A percentile compares a stretch with the other conserved stretches of the same genome.
These are phyloP conservation scores for Neolamprologus hecqui DNA, from an alignment of 2,113 vertebrate genomes.

Conservation along the genomic window DNA sequence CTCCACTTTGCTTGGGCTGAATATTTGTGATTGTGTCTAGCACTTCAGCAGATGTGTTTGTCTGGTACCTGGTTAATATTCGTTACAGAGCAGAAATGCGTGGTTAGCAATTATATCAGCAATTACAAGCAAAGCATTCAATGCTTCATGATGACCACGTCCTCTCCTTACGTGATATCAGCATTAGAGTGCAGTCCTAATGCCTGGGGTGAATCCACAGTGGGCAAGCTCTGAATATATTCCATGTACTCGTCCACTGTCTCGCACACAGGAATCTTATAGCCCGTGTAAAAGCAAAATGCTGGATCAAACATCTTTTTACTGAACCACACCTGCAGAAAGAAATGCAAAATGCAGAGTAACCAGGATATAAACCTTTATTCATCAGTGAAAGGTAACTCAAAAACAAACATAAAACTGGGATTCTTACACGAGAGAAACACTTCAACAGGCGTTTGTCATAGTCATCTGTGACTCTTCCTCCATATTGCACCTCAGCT, in stretches of 20 bases:
- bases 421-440: conserved; percentile 64
- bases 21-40: conserved; percentile 40
- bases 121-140: not conserved
- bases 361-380: not conserved
- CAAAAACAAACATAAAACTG: not conserved
- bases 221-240: conserved; percentile 18
- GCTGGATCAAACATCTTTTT: conserved; percentile 25
- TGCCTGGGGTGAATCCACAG: conserved; percentile 13
- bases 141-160: not conserved
- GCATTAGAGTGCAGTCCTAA: conserved; percentile 42
- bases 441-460: conserved; percentile 80
- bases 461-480: conserved; percentile 83
- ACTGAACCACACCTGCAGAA: conserved; percentile 43
- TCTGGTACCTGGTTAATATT: conserved; percentile 29
- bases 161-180: conserved; percentile 32
- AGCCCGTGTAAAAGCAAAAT: conserved; percentile 34
- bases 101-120: not conserved
- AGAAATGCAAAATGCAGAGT: not conserved
- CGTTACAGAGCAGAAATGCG: not conserved
- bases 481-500: conserved; percentile 83
- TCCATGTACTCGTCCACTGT: conserved; percentile 32
- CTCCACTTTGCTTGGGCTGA: conserved; percentile 43
- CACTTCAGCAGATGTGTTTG: conserved; percentile 34
- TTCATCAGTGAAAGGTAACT: not conserved
- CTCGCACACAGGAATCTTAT: conserved; percentile 29